phyloP scores from a whole-genome alignment of 1,140 invertebrate species.

The Calephelis virginiensis region DNA sequence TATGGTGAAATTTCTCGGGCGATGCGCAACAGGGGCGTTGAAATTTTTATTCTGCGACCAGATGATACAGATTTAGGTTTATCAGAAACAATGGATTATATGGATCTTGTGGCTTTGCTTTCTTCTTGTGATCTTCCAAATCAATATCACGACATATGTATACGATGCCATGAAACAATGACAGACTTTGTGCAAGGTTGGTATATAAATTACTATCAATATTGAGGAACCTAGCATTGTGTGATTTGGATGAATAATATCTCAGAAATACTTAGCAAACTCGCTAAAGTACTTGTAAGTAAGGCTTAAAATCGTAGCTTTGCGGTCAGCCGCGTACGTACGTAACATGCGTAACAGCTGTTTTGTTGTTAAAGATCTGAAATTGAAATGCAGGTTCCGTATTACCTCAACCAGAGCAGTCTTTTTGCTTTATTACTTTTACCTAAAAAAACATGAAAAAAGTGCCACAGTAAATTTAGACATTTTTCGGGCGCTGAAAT shows the following conservation, averaged over 20 bases:
- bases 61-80: conserved; percentile 54
- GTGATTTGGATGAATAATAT: not conserved
- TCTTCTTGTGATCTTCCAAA: conserved; percentile 58
- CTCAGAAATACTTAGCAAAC: no score
- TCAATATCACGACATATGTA: conserved; percentile 57
- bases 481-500: no score
- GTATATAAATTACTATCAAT: conserved; percentile 16
- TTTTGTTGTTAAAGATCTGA: no score
- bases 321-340: no score
- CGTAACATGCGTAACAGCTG: no score
- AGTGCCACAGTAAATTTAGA: no score
- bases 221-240: not conserved
- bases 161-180: conserved; percentile 66
- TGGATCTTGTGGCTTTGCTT: conserved; percentile 68
- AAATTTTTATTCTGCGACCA: conserved; percentile 86
- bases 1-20: conserved; percentile 98
- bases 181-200: conserved; percentile 68
- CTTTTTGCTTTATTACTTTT: no score
- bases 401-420: no score
- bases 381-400: no score
- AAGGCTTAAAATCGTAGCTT: no score
- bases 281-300: no score
- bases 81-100: conserved; percentile 57
- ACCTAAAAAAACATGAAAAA: no score
- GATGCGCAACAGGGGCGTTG: conserved; percentile 98